Evolutionary conservation across 2,797 vertebrate species (phyloP).

Genomic region (Tokudaia muenninki): DNA sequence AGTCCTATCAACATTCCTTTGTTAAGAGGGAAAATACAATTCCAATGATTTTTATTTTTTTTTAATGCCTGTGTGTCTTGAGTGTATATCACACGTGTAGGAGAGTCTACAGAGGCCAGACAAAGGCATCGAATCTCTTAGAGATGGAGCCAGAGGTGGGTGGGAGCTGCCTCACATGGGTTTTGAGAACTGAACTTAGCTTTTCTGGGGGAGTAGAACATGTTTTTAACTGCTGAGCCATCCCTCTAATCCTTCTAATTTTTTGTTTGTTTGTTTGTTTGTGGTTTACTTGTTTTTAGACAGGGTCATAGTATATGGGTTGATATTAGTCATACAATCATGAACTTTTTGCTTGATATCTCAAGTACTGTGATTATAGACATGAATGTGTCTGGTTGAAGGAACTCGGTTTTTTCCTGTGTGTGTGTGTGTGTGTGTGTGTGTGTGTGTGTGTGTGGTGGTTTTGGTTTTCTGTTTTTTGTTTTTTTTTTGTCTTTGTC

Average conservation of each 20-base stretch:
- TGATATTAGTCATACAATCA: not conserved
- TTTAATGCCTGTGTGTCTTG: not conserved
- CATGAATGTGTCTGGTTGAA: not conserved
- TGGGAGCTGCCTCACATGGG: not conserved
- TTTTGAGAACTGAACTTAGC: not conserved
- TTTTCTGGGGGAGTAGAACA: not conserved
- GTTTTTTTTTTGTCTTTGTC: not conserved
- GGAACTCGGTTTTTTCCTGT: not conserved
- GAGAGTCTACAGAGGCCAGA: not conserved
- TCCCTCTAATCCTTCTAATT: not conserved
- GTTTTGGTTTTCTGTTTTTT: not conserved
- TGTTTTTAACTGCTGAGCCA: not conserved
- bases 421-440: too few relatives aligned
- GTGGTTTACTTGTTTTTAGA: not conserved
- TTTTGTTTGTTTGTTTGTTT: not conserved
- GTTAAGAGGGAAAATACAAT: not conserved
- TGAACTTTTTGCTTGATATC: not conserved
- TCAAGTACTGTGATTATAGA: not conserved
- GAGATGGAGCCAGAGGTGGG: not conserved
- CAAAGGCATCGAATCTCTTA: not conserved
- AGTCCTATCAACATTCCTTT: slow-evolving; percentile 53
- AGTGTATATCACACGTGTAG: not conserved
- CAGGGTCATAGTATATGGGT: not conserved
- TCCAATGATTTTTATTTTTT: not conserved
- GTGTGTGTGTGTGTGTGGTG: too few relatives aligned